Base-by-base conservation (phyloP, 2,113 vertebrate species). In the Lophotis ruficrista region DNA sequence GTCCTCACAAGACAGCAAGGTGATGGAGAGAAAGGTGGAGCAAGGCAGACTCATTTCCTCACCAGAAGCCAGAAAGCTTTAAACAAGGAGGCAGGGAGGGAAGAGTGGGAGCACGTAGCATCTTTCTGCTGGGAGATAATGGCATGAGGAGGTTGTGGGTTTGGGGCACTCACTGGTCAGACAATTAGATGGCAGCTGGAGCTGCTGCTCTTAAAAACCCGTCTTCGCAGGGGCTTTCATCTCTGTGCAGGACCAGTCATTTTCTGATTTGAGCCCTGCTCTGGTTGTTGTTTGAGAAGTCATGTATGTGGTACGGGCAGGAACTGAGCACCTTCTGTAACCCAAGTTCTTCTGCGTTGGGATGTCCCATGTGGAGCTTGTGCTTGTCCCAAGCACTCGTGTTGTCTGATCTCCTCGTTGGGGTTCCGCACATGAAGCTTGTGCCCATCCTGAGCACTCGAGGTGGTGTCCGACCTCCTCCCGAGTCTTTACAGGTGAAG, bases 201-300 rank as follows among this genome's bases (percentile, higher is more conserved):
- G 57, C 61, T 77, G 47, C 89, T 93, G 41, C 87, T 89, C 68
- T 93, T 95, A 94, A 96, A 94, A 88, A 10, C 18, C 68, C 50
- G 12, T 83, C 70, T 90, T 89, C 41, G 25, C 48, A 35, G 54
- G 35, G 68, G 45, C 79, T 95, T 94, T 95, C 89, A 87, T 71
- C 62, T 83, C 37, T 57, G 3, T 35, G 10, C 20, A 48, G 51
- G 86, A 61, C 23, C 25, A 45, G 47, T 43, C 37, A 45, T 93
- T 96, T 93, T 93, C 69, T n/a, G 56, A 31, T 76, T 56, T 41
- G 79, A 96, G 47, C 68, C 38, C 33, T 56, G 58, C 38, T 61
- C 12, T 12, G 31, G 33, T 22, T 53, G 15, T 64, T 76, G 35
- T 45, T 64, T 51, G 37, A 65, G 82, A 47, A 76, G 61, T 48